Evolutionary conservation across 2,113 vertebrate genomes (phyloP), one percentile per base, ranked within the genome.

Genomic region (Mastomys coucha): DNA sequence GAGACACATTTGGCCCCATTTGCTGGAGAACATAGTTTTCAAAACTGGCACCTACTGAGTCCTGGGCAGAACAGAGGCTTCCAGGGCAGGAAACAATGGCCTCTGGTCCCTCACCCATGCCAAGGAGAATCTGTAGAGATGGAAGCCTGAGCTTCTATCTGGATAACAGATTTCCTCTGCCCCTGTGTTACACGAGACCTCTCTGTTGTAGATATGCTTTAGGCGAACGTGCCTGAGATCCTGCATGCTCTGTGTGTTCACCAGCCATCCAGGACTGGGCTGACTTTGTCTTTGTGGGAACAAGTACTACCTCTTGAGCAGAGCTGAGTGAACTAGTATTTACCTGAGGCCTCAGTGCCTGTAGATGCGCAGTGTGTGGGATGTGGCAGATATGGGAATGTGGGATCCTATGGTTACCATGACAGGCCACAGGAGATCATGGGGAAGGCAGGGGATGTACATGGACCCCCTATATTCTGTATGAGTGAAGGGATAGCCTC

Each of bases 211-310:
- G 51, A 12, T 13, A 1, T 2, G 77, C 56, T 49, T 1, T 11
- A 7, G 14, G 78, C 14, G 7, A 33, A 16, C 13, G 24, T 3
- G 10, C 7, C 49, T 45, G 49, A 14, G 77, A 22, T 69, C 0
- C 45, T 16, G 1, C 1, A 7, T 36, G 3, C 20, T 45, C 45
- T 1, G 1, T 7, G 76, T 36, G 5, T 2, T 4, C 51, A n/a
- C 5, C 67, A 45, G 63, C 36, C 58, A 58, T 7, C 75, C 65
- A 24, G 42, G 39, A n/a, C 0, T 58, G 24, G 11, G 63, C 17
- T 31, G 16, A 20, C 49, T 70, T 28, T 60, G 78, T 72, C 76
- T 36, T 89, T 60, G 20, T 2, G 10, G 19, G 36, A 7, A 31
- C 13, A 28, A 39, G 19, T 6, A 3, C 65, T 17, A 20, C 51